Percentiles rank a stretch among this genome's conserved stretches.
Conservation (phyloP, 2,888 invertebrate species). For the Uropetala carovei region DNA sequence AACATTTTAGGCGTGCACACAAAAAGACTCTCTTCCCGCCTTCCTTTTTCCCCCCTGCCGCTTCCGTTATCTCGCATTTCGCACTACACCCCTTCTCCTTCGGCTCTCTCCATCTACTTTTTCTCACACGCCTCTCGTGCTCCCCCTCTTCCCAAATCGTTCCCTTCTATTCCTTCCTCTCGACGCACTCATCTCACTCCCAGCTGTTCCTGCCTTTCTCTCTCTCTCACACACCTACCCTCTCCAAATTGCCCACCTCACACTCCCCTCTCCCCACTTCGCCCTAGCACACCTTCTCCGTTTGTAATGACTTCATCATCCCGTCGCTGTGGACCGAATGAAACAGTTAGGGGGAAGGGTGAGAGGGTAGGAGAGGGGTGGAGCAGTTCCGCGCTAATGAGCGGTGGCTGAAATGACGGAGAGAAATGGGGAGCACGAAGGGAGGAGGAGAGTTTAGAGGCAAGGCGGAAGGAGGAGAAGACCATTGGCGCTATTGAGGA, state of each 20-base stretch:
- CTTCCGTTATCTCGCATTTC: background rate
- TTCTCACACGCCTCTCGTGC: background rate
- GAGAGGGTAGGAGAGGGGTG: background rate
- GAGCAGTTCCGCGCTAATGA: constrained; percentile 23
- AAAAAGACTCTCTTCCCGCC: background rate
- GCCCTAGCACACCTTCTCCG: constrained; percentile 6
- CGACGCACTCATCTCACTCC: background rate
- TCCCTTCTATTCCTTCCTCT: background rate
- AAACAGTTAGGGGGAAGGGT: background rate
- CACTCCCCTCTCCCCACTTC: background rate
- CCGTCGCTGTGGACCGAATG: constrained; percentile 26
- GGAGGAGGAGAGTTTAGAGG: background rate
- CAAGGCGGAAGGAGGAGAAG: no score
- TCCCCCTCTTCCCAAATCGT: background rate
- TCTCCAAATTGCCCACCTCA: background rate
- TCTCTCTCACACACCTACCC: background rate
- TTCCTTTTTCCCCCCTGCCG: background rate
- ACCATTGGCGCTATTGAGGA: no score
- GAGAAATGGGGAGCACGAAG: background rate
- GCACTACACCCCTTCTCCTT: background rate
- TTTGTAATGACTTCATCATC: constrained; percentile 46
- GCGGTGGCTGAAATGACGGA: constrained; percentile 13
- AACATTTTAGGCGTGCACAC: no score
- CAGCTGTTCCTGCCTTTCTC: background rate
- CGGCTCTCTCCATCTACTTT: background rate